phyloP scores from a whole-genome alignment of 2,797 vertebrate genomes.

The Sebastes miniatus region DNA sequence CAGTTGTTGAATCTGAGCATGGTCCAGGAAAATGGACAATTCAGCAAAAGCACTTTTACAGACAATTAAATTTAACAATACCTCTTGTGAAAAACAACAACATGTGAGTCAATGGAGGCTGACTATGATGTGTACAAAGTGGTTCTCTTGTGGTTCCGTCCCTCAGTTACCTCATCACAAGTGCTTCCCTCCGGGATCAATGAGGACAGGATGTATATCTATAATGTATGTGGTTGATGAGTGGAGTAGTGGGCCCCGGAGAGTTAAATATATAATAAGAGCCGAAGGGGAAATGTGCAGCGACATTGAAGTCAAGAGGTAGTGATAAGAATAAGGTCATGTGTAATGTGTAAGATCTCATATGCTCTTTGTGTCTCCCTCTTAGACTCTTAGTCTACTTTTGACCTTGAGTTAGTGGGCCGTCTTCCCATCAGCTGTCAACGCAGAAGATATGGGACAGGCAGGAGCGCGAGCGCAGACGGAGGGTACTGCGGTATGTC shows the following conservation, averaged over 20 bases:
- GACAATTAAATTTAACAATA: slow-evolving; percentile 2
- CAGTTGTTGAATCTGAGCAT: slow-evolving; percentile 24
- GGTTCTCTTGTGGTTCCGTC: not conserved
- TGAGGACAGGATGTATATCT: slow-evolving; percentile 46
- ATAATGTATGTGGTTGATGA: slow-evolving; percentile 54
- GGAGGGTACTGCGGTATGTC: slow-evolving; percentile 30
- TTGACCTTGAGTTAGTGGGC: slow-evolving; percentile 48
- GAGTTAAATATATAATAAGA: slow-evolving; percentile 13
- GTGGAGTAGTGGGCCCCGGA: slow-evolving; percentile 17
- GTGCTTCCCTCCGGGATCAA: slow-evolving; percentile 28
- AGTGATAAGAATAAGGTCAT: slow-evolving; percentile 36
- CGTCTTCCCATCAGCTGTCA: slow-evolving; percentile 68
- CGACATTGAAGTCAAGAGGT: slow-evolving; percentile 7
- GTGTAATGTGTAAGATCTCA: slow-evolving; percentile 6
- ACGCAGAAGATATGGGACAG: slow-evolving; percentile 43
- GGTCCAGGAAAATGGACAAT: slow-evolving; percentile 32
- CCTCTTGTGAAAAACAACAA: slow-evolving; percentile 12
- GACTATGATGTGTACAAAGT: not conserved
- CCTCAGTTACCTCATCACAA: slow-evolving; percentile 11
- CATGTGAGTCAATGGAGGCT: not conserved
- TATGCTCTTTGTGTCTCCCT: not conserved
- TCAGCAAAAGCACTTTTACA: slow-evolving; percentile 13
- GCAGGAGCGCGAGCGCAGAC: slow-evolving; percentile 3
- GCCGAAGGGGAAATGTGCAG: slow-evolving; percentile 30
- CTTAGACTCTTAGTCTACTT: not conserved